These are phyloP conservation scores for Bucco capensis DNA, from an alignment of 2,113 vertebrate genomes.

Conservation along the genomic window DNA sequence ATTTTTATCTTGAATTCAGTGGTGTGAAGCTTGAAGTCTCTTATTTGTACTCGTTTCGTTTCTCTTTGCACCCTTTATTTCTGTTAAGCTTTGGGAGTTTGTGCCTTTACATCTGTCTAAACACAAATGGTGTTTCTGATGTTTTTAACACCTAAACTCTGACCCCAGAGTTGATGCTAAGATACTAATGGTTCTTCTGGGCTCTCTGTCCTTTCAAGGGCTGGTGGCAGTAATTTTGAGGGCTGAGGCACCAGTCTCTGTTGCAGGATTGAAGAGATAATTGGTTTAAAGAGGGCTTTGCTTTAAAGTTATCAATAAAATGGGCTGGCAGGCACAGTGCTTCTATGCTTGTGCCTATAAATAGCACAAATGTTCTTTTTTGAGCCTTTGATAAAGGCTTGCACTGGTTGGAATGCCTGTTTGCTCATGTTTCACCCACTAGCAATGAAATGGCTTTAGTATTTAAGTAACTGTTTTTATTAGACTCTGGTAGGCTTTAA, in stretches of 20 bases:
- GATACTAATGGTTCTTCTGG: background rate
- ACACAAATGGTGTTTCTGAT: constrained; percentile 13
- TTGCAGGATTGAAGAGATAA: background rate
- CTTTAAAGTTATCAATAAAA: constrained; percentile 14
- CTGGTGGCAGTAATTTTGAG: background rate
- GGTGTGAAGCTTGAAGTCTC: background rate
- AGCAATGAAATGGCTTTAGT: constrained; percentile 38
- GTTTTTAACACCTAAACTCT: background rate
- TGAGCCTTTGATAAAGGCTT: background rate
- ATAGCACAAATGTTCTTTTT: constrained; percentile 16
- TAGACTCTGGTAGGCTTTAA: constrained; percentile 40
- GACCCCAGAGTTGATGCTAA: background rate
- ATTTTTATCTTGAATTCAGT: background rate
- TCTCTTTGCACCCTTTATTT: background rate
- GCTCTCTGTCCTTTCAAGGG: background rate
- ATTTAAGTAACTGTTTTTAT: constrained; percentile 55
- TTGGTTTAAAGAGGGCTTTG: background rate
- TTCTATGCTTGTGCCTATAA: background rate
- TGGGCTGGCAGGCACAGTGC: background rate
- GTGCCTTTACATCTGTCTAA: constrained; percentile 10
- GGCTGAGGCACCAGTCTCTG: background rate
- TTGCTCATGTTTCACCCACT: constrained; percentile 16
- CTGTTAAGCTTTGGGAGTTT: background rate
- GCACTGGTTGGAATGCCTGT: background rate
- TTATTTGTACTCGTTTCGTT: background rate